These are phyloP conservation scores for Boulengeromyrus knoepffleri DNA, from an alignment of 2,113 vertebrate species.

Conservation along the genomic window DNA sequence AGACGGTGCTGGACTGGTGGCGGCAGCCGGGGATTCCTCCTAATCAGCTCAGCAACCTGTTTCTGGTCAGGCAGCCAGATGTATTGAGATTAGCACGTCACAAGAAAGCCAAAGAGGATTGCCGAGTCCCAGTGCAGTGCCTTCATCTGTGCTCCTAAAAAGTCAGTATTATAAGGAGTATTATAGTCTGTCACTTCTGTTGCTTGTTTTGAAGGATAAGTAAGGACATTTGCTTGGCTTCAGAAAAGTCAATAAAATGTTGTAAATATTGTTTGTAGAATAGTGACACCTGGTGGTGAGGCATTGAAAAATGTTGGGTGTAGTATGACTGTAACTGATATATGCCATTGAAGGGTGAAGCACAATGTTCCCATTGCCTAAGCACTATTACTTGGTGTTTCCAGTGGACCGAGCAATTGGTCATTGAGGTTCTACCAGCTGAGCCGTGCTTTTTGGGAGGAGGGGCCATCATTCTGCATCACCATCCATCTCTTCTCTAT, in stretches of 20 bases:
- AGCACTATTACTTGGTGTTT: background rate
- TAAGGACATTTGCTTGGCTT: background rate
- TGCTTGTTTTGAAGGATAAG: background rate
- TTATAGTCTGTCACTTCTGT: background rate
- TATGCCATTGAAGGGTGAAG: background rate
- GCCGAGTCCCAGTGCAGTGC: conserved; percentile 31
- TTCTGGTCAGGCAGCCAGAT: conserved; percentile 59
- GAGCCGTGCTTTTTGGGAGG: background rate
- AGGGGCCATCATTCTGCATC: background rate
- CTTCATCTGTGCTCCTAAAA: background rate
- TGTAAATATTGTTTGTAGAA: conserved; percentile 18
- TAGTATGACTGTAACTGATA: background rate
- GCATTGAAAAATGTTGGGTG: background rate
- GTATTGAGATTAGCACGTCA: conserved; percentile 75
- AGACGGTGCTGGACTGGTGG: background rate
- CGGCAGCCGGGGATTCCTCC: conserved; percentile 36
- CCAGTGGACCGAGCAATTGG: background rate
- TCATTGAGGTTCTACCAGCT: background rate
- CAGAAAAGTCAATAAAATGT: conserved; percentile 8
- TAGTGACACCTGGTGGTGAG: conserved; percentile 31
- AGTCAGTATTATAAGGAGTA: background rate
- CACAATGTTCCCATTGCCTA: background rate
- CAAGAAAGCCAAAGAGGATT: conserved; percentile 75
- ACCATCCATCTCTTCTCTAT: background rate
- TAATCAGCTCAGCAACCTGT: conserved; percentile 74